Base-by-base conservation (phyloP, 2,113 vertebrate species). In the Naja naja region DNA sequence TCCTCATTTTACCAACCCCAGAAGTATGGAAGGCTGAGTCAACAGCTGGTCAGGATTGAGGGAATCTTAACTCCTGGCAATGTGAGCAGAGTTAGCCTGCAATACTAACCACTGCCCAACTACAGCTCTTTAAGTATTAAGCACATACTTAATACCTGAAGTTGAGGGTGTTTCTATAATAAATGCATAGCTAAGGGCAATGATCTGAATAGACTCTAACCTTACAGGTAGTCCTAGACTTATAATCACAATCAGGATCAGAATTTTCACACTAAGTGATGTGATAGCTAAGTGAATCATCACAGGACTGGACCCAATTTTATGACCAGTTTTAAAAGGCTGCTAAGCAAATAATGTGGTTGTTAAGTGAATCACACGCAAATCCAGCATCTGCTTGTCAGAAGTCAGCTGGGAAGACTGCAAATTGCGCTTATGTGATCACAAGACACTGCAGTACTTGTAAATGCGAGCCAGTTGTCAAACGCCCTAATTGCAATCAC, bases 121-220 rank as follows among this genome's bases (percentile, higher is more conserved):
- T 69, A 69, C 12, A 69, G 64, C 30, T 69, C 30, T 69, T 60
- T 69, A 69, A 69, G 14, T 69, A 69, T 69, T 69, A 69, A n/a
- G 30, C 95, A 97, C 97, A 97, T 96, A 97, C 97, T 97, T 97
- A 97, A 97, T 97, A 97, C 97, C 97, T 55, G 95, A 97, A 96
- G 97, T 96, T 95, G 97, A 98, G 97, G 97, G 97, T 97, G 97
- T 98, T 97, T 98, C 97, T 97, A 97, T 97, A 98, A 98, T 97
- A 97, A 97, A 97, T 97, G 97, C 97, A 97, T 96, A 96, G 95
- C 96, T 97, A 96, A 98, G 96, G 96, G 96, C 97, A 97, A 96
- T 96, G 97, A 97, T 97, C 96, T 97, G 95, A 43, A 94, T 96
- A 95, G 94, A 97, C 97, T 97, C 97, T 55, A 94, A 43, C 8